Evolutionary conservation across 1,140 invertebrate species (phyloP), one percentile per base, ranked within the genome.

Genomic region (Drosophila ananassae): DNA sequence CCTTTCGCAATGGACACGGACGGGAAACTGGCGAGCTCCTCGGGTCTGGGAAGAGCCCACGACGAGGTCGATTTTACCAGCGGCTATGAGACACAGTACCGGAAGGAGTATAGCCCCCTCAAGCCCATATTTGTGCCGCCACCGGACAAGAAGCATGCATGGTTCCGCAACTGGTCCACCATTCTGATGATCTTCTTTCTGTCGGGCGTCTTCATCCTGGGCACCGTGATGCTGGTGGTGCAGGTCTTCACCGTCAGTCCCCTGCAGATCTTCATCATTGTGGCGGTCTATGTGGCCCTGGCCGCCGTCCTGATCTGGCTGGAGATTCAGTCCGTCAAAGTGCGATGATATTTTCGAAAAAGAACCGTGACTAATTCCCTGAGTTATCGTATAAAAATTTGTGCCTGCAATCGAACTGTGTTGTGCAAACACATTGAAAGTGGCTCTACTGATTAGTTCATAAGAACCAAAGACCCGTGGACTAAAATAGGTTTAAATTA

Each of bases 51-150:
- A 2, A 52, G 50, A 24, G 39, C 47, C 22, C 72, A 83, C 9
- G 90, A 91, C 48, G 90, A 91, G 47, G 56, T 91, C 6, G 90
- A 91, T 30, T 91, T 91, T n/a, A 87, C 66, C 54, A 91, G 90
- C 64, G 90, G 90, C 37, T 91, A 77, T 52, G 90, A 91, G 69
- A 91, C 76, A 25, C 89, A 91, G 47, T 91, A 91, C 58, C 47
- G 55, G 10, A 74, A 91, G 64, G 89, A 91, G 60, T 91, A 91
- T 50, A 90, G 89, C 39, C 76, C 76, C 0, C 28, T 85, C 12
- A 78, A 74, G 28, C 73, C 77, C n/a, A 67, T 67, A 0, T 77
- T 50, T 44, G 72, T 89, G 2, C 64, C 77, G 5, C 85, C 79
- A 3, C 90, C 85, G 57, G 82, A 90, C 44, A 85, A 66, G 3